Conservation (phyloP, 2,888 invertebrate species). For the Chironomus riparius region DNA sequence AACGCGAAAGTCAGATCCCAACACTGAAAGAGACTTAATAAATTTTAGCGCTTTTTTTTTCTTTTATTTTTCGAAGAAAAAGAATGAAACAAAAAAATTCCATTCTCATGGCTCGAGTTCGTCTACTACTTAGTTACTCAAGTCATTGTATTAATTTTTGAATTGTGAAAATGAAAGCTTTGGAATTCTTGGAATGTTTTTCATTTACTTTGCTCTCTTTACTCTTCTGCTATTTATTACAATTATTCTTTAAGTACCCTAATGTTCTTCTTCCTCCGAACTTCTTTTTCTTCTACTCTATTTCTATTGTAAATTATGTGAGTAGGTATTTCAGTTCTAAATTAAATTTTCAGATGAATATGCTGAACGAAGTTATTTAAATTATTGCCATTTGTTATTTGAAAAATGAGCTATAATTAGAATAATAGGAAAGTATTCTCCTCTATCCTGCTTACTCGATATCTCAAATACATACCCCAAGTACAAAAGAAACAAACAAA, state of each 20-base stretch:
- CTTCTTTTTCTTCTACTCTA: background rate
- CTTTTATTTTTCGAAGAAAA: constrained; percentile 2
- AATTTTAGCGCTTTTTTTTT: background rate
- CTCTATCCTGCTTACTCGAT: background rate
- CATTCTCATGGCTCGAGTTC: constrained; percentile 20
- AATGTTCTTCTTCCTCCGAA: background rate
- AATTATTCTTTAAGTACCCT: background rate
- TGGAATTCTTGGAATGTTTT: constrained; percentile 16
- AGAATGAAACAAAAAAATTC: background rate
- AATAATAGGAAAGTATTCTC: too few relatives aligned
- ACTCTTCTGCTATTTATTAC: background rate
- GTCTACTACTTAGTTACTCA: background rate
- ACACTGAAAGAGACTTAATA: background rate
- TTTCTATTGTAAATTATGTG: background rate
- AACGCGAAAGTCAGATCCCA: too few relatives aligned
- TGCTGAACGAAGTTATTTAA: background rate
- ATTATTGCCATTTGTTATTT: background rate
- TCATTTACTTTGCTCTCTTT: background rate
- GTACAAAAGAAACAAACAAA: background rate
- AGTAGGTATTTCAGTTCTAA: background rate
- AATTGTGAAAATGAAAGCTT: background rate
- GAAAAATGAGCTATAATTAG: too few relatives aligned
- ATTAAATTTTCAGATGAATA: background rate
- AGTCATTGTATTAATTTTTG: background rate
- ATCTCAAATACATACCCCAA: background rate